Evolutionary conservation across 64 coral and sea anemone genomes (phyloP).

Genomic region (Actinia equina): DNA sequence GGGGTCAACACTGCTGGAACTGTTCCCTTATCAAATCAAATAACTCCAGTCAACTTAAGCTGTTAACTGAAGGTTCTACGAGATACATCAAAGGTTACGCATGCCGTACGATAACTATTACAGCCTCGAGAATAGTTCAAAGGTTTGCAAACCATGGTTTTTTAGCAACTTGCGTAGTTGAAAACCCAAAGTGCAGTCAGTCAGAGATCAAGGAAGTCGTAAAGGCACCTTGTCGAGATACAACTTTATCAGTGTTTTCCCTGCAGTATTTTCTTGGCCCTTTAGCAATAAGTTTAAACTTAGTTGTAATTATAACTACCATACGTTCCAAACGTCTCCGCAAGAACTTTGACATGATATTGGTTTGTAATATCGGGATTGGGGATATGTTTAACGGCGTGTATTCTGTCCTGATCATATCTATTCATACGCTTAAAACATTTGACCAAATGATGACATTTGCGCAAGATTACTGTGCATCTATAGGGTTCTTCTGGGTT

Average conservation of each 20-base stretch:
- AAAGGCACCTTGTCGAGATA: constrained; percentile 41
- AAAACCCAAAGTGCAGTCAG: background rate
- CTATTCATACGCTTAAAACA: constrained; percentile 20
- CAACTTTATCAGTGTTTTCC: constrained; percentile 30
- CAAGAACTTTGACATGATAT: constrained; percentile 31
- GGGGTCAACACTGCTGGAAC: constrained; percentile 10
- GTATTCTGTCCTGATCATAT: constrained; percentile 48
- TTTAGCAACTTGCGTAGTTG: background rate
- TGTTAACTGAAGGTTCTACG: background rate
- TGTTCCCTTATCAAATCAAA: constrained; percentile 31
- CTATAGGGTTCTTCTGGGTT: constrained; percentile 67
- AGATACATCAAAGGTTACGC: constrained; percentile 2
- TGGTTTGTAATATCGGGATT: constrained; percentile 63
- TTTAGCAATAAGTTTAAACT: constrained; percentile 43
- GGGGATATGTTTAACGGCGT: constrained; percentile 50
- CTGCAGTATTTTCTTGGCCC: constrained; percentile 40
- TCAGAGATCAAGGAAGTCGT: constrained; percentile 6
- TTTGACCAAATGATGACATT: constrained; percentile 17
- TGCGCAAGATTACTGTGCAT: constrained; percentile 30
- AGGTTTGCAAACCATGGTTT: constrained; percentile 34
- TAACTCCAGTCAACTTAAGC: background rate
- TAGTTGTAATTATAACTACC: constrained; percentile 31
- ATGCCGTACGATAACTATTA: constrained; percentile 12
- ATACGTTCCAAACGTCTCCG: constrained; percentile 49
- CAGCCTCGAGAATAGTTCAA: background rate